Evolutionary conservation across 2,888 invertebrate genomes (phyloP).

Genomic region (Cyclophora albipunctata): DNA sequence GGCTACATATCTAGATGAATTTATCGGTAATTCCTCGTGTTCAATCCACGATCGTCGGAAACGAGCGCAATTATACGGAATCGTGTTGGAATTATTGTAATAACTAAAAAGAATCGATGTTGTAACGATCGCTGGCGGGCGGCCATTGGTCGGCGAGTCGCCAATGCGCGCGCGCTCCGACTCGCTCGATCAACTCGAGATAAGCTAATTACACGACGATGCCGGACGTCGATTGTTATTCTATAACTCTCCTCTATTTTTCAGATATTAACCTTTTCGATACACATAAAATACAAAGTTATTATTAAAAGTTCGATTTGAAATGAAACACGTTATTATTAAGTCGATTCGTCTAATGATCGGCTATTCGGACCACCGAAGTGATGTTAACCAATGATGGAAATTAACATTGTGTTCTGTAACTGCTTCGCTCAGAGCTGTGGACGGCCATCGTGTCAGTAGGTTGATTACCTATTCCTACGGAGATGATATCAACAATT

Average conservation of each 20-base stretch:
- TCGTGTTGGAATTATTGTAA: slow-evolving; percentile 73
- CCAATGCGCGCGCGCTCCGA: slow-evolving; percentile 67
- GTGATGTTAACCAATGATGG: slow-evolving; percentile 39
- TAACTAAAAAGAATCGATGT: slow-evolving; percentile 70
- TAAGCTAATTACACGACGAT: slow-evolving; percentile 64
- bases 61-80: slow-evolving; percentile 69
- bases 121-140: slow-evolving; percentile 52
- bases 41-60: slow-evolving; percentile 56
- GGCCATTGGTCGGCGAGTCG: slow-evolving; percentile 58
- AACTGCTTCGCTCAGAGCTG: too few relatives aligned
- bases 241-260: slow-evolving; percentile 47
- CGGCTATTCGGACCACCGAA: slow-evolving; percentile 45
- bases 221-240: slow-evolving; percentile 53
- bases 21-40: slow-evolving; percentile 49
- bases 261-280: slow-evolving; percentile 50
- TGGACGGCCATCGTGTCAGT: too few relatives aligned
- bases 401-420: slow-evolving; percentile 35
- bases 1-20: slow-evolving; percentile 35
- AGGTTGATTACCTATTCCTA: too few relatives aligned
- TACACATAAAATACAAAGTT: slow-evolving; percentile 33
- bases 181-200: slow-evolving; percentile 55
- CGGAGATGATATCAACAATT: too few relatives aligned
- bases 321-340: slow-evolving; percentile 44
- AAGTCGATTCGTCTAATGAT: slow-evolving; percentile 39
- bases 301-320: slow-evolving; percentile 48